Evolutionary conservation across 2,797 vertebrate genomes (phyloP).

Genomic region (Phoxinus dragarum): DNA sequence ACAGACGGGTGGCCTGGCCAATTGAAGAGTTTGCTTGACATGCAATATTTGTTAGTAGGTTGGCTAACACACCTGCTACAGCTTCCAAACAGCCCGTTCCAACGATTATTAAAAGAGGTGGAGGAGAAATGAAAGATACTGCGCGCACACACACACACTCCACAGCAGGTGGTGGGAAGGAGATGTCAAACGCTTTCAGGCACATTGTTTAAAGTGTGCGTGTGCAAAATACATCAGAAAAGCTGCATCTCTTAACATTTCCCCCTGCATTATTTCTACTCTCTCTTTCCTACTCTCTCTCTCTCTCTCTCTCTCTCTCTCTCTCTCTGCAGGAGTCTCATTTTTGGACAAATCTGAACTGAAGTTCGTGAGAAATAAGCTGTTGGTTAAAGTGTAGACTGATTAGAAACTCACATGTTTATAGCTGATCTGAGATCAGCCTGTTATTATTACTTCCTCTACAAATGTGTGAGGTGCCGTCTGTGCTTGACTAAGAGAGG

Average conservation of each 20-base stretch:
- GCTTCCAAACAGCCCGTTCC: slow-evolving; percentile 15
- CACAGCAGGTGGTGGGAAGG: slow-evolving; percentile 35
- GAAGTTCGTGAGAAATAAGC: slow-evolving; percentile 11
- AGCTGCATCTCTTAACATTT: slow-evolving; percentile 26
- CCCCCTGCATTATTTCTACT: slow-evolving; percentile 18
- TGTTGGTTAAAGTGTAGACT: slow-evolving; percentile 8
- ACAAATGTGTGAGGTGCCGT: neutral
- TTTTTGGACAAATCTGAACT: slow-evolving; percentile 19
- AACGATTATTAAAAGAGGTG: slow-evolving; percentile 15
- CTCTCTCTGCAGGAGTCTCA: slow-evolving; percentile 8
- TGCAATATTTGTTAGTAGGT: slow-evolving; percentile 45
- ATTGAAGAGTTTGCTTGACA: slow-evolving; percentile 59
- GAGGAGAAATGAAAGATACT: slow-evolving; percentile 26
- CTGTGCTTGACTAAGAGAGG: neutral
- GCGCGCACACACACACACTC: slow-evolving; percentile 10
- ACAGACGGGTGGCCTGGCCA: slow-evolving; percentile 3
- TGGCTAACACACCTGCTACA: slow-evolving; percentile 29
- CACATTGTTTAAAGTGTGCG: slow-evolving; percentile 37
- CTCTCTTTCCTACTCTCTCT: neutral
- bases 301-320: neutral
- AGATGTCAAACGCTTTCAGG: slow-evolving; percentile 15
- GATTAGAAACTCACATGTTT: slow-evolving; percentile 1
- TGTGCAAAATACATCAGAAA: slow-evolving; percentile 33
- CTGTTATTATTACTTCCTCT: neutral
- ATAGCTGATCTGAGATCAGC: slow-evolving; percentile 34